Base-by-base conservation (phyloP, 2,888 invertebrate genomes). In the Mimas tiliae region DNA sequence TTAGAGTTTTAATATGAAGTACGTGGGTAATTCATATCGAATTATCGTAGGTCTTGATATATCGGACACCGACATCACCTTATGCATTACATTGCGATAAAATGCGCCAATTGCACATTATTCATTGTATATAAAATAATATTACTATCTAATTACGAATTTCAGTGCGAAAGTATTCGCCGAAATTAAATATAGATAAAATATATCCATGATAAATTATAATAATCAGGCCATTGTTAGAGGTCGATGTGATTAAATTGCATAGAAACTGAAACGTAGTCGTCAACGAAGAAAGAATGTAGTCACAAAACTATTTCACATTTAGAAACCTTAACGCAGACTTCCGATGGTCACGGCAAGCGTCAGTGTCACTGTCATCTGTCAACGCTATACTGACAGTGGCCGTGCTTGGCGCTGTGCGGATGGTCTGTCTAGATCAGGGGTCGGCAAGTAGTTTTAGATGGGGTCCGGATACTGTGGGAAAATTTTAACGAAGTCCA, bases 1-100 rank as follows among this genome's bases (percentile, higher is more conserved):
- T 27, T 27, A 27, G 1, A 16, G 1, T 11, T 14, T 9, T 16
- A 38, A 42, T 42, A 42, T 16, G 19, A 58, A 42, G 12, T 42
- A 12, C 38, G 38, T 1, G 58, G 42, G 12, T 58, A 58, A 42
- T 58, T 58, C 42, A 58, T 58, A 58, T 42, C 6, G 19, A 21
- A 42, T 58, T 42, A 58, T 58, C 58, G 58, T 58, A 58, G 58
- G 58, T 58, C 58, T 58, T 42, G 50, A 50, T 50, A 42, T 58
- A 58, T 58, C 58, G 58, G 11, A 9, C 19, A 12, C 50, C 38
- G 6, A 58, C 42, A 42, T 42, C 7, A 38, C 42, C 6, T 55
- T 55, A 34, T 16, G 16, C 34, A 38, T 55, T 55, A 38, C 33
- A 3, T 50, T 19, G 4, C 58, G 58, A 42, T 58, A 58, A 55